These are phyloP conservation scores for Callitettix versicolor DNA, from an alignment of 1,140 invertebrate species.

Conservation along the genomic window DNA sequence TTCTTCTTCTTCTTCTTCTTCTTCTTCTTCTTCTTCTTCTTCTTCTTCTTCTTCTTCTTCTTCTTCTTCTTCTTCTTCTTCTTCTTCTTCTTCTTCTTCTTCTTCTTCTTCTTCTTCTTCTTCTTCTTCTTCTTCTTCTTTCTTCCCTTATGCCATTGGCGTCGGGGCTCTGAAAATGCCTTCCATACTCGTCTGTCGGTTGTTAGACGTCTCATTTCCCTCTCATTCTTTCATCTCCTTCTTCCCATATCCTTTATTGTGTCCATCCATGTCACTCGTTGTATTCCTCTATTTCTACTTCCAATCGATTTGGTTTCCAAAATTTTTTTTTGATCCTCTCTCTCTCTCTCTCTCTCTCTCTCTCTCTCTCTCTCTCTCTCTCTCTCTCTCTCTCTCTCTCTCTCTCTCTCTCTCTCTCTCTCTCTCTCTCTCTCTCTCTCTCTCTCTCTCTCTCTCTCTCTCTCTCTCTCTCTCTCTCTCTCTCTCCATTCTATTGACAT, in stretches of 20 bases:
- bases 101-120: conserved; percentile 6
- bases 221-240: no score
- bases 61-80: conserved; percentile 8
- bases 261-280: no score
- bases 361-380: conserved; percentile 20
- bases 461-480: conserved; percentile 23
- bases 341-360: conserved; percentile 21
- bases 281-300: no score
- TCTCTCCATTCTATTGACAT: no score
- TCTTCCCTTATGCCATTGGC: no score
- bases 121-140: neutral
- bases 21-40: conserved; percentile 2
- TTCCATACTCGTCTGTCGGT: no score
- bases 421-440: conserved; percentile 25
- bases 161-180: no score
- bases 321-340: conserved; percentile 19
- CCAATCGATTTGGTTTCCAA: no score
- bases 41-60: conserved; percentile 1
- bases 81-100: conserved; percentile 9
- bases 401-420: conserved; percentile 23
- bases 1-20: neutral
- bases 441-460: conserved; percentile 26
- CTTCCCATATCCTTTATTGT: no score
- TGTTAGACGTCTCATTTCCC: no score
- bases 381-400: conserved; percentile 23